phyloP scores from a whole-genome alignment of 1,140 invertebrate species.

The Ceratina australensis region DNA sequence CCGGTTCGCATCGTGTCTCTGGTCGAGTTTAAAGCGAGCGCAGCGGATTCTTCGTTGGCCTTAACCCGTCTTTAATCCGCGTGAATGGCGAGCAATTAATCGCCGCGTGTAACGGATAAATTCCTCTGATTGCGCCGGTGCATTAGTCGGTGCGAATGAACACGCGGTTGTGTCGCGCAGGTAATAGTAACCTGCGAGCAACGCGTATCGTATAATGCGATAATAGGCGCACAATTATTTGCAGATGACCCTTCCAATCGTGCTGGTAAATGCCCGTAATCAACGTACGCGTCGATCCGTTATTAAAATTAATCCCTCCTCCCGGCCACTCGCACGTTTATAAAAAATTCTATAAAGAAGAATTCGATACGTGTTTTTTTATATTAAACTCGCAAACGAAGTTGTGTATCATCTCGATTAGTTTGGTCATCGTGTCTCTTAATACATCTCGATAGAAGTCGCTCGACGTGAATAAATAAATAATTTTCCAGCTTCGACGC shows the following conservation, averaged over 20 bases:
- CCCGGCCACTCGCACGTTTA: too few relatives aligned
- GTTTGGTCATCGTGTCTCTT: too few relatives aligned
- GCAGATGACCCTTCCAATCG: background rate
- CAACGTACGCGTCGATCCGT: background rate
- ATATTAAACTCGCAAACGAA: too few relatives aligned
- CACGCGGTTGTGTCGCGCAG: background rate
- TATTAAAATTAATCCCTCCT: background rate
- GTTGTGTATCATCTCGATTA: too few relatives aligned
- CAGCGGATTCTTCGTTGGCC: constrained; percentile 14
- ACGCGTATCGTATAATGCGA: constrained; percentile 6
- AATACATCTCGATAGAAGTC: too few relatives aligned
- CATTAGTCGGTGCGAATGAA: constrained; percentile 1
- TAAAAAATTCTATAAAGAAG: too few relatives aligned
- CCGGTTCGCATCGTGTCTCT: too few relatives aligned
- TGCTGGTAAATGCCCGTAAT: constrained; percentile 1
- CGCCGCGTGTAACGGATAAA: constrained; percentile 27
- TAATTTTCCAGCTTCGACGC: too few relatives aligned
- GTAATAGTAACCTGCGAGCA: background rate
- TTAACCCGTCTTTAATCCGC: constrained; percentile 14
- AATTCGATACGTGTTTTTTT: too few relatives aligned
- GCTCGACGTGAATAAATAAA: too few relatives aligned
- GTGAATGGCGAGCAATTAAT: constrained; percentile 39
- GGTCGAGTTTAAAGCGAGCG: background rate
- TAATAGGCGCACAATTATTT: constrained; percentile 2
- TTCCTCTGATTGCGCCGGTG: constrained; percentile 27